Percentiles rank a stretch among this genome's conserved stretches.
These are phyloP conservation scores for Phrynosoma blainvillii DNA, from an alignment of 2,113 vertebrate species.

Conservation along the genomic window DNA sequence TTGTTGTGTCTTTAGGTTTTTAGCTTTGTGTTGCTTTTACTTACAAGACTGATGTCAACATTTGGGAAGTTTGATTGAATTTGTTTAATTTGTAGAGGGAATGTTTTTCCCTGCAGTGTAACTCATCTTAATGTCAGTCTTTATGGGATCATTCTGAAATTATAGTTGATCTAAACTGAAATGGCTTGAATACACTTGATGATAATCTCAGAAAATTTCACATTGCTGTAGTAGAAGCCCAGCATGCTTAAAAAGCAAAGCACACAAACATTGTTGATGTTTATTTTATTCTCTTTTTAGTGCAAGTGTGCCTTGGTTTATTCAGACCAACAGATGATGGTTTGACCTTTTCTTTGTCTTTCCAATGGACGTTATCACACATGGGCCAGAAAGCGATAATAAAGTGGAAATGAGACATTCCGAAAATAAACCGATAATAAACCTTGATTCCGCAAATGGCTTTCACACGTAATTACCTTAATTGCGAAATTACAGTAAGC, in stretches of 20 bases:
- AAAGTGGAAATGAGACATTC: no score
- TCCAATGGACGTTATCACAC: no score
- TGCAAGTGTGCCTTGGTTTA: background rate
- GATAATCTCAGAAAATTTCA: conserved; percentile 4
- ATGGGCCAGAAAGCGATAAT: no score
- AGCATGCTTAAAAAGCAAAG: background rate
- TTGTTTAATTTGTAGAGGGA: conserved; percentile 8
- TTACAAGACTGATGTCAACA: background rate
- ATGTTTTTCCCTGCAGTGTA: background rate
- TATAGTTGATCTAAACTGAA: conserved; percentile 2
- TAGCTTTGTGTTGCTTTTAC: background rate
- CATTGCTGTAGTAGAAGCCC: background rate
- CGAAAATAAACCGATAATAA: no score
- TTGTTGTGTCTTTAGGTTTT: background rate
- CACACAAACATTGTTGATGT: background rate
- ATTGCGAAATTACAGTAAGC: no score
- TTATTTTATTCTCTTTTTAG: conserved; percentile 9
- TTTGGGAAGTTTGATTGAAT: conserved; percentile 4
- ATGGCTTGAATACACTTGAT: background rate
- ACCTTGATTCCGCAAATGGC: no score
- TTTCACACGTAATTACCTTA: no score
- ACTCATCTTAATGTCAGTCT: background rate
- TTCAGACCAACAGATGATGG: background rate
- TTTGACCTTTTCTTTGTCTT: background rate
- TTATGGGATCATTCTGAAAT: background rate